Evolutionary conservation across 2,888 invertebrate species (phyloP), one percentile per base, ranked within the genome.

Genomic region (Mycalesis mineus): DNA sequence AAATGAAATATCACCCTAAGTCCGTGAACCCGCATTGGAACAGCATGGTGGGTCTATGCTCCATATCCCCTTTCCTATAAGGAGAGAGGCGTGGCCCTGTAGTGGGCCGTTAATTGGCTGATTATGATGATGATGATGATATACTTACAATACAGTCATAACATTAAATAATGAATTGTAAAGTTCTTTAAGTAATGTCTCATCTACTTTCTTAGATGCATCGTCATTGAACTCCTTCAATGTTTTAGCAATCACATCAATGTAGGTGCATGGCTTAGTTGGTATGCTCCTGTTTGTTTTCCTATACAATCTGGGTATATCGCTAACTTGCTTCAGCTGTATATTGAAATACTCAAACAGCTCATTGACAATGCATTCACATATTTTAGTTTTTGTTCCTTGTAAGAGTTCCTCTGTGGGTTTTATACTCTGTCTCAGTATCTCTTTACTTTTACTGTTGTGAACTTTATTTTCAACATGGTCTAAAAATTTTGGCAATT

Each of bases 261-360:
- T 93, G 74, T 98, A 98, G 14, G 91, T 80, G 63, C 97, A 97
- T 36, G 95, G 92, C 69, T 94, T 94, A 0, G 92, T 93, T 0
- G 98, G 97, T 28, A 94, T 91, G 67, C 95, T 97, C 63, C 97
- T 92, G 78, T 98, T 98, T 0, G 98, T 98, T 79, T 97, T 94
- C 55, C 98, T 91, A 79, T 97, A 98, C 56, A 98, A 87, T 62
- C 98, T 91, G 1, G 99, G 99, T 80, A 99, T 96, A 77, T 98
- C 97, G 68, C 94, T 95, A 4, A 98, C 97, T 91, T 95, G 95
- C 63, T 94, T 93, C 67, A 96, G 88, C 67, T 93, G 92, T 22
- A 88, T 78, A 51, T 92, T 87, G 71, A 93, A 82, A 66, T 79
- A 75, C 44, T 79, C 77, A 67, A 71, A 86, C 57, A 89, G 63